A percentile compares a stretch with the other conserved stretches of the same genome.
These are phyloP conservation scores for Nanorana parkeri DNA, from an alignment of 2,113 vertebrate genomes.

Conservation along the genomic window DNA sequence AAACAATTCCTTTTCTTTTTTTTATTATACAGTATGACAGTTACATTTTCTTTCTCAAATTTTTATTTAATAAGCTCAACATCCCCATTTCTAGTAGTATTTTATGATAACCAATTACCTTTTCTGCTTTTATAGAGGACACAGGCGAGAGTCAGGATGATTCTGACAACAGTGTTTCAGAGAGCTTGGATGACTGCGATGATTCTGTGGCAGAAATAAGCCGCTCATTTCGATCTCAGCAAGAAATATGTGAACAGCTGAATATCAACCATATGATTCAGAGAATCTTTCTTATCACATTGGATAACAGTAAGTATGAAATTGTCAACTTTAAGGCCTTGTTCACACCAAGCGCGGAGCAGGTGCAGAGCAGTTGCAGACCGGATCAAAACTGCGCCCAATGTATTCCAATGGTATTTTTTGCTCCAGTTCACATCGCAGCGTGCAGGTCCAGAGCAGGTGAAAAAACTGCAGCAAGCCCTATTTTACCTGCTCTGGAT, in stretches of 20 bases:
- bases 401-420: no score
- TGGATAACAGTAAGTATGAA: constrained; percentile 93
- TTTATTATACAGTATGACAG: no score
- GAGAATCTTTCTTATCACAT: constrained; percentile 94
- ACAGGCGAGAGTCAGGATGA: constrained; percentile 87
- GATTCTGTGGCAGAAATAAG: constrained; percentile 95
- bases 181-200: constrained; percentile 95
- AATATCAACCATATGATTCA: constrained; percentile 99
- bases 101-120: neutral
- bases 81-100: neutral
- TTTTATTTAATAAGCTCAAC: no score
- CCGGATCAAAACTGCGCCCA: no score
- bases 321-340: neutral
- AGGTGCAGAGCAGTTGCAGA: no score
- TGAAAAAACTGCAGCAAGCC: no score
- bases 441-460: no score
- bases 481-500: no score
- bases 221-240: constrained; percentile 92
- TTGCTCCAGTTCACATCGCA: no score
- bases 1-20: no score
- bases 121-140: constrained; percentile 66
- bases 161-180: constrained; percentile 92
- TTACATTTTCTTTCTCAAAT: no score
- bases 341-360: no score
- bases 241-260: constrained; percentile 96